Evolutionary conservation across 2,888 invertebrate genomes (phyloP).

Genomic region (Stenodema calcarata): DNA sequence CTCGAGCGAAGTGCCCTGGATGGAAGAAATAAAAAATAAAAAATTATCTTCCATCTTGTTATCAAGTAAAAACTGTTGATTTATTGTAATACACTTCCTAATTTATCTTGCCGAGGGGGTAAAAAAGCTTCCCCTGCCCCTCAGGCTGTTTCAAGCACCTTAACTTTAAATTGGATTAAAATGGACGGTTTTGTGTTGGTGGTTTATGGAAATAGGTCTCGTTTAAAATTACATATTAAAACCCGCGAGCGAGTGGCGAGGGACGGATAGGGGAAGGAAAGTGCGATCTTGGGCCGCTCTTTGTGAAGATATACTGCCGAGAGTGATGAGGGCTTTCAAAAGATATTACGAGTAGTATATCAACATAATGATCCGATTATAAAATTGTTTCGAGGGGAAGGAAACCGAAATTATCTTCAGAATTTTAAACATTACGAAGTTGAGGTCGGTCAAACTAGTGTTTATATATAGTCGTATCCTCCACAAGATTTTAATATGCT

Average conservation of each 20-base stretch:
- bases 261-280: neutral
- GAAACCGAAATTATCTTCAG: neutral
- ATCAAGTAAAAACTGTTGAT: constrained; percentile 34
- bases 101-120: neutral
- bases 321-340: neutral
- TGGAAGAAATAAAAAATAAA: neutral
- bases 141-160: constrained; percentile 29
- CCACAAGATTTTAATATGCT: too few relatives aligned
- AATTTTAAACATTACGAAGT: neutral
- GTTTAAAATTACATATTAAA: constrained; percentile 37
- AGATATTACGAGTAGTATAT: neutral
- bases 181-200: constrained; percentile 17
- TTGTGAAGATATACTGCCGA: neutral
- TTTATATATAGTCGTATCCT: too few relatives aligned
- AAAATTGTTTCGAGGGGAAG: neutral
- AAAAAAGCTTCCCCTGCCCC: neutral
- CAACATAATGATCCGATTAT: neutral
- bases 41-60: constrained; percentile 15
- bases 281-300: neutral
- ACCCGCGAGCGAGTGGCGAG: neutral
- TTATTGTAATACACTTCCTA: constrained; percentile 36
- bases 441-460: neutral
- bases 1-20: neutral
- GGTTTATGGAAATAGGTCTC: constrained; percentile 36
- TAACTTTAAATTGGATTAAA: constrained; percentile 34